Evolutionary conservation across 2,797 vertebrate species (phyloP).

Genomic region (Morus bassanus): DNA sequence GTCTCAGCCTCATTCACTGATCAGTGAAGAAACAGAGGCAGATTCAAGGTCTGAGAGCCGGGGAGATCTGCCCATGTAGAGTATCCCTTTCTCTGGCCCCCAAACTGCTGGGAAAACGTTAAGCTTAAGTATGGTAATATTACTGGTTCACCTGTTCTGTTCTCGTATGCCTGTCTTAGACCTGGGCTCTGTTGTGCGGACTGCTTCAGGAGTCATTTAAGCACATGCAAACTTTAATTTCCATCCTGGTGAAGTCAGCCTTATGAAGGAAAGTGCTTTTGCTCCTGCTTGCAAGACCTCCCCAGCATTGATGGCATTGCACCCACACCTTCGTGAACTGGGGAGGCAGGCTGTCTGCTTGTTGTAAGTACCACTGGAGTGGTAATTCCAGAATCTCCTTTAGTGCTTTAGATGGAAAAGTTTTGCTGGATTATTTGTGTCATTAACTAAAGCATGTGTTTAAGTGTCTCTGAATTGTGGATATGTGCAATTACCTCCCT

Average conservation of each 20-base stretch:
- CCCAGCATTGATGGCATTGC: background rate
- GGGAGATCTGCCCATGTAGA: background rate
- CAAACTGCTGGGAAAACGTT: background rate
- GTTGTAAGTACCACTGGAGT: background rate
- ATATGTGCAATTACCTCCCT: background rate
- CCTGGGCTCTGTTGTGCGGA: background rate
- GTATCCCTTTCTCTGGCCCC: background rate
- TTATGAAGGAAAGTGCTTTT: background rate
- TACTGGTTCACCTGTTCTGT: background rate
- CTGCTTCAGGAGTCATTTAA: background rate
- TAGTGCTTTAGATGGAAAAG: background rate
- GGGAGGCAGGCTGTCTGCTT: background rate
- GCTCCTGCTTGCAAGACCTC: background rate
- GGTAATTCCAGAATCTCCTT: background rate
- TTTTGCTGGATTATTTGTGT: background rate
- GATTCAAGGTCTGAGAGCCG: background rate
- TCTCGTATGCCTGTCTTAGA: background rate
- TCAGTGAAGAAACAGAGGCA: background rate
- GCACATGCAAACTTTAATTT: background rate
- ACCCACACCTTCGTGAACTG: fast-evolving
- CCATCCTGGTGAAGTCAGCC: background rate
- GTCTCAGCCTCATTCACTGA: background rate
- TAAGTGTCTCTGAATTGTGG: background rate
- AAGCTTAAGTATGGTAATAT: background rate
- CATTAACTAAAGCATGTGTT: background rate